These are phyloP conservation scores for Turritopsis dohrnii DNA, from an alignment of 30 jellyfish, hydroid and myxozoan genomes.

Conservation along the genomic window DNA sequence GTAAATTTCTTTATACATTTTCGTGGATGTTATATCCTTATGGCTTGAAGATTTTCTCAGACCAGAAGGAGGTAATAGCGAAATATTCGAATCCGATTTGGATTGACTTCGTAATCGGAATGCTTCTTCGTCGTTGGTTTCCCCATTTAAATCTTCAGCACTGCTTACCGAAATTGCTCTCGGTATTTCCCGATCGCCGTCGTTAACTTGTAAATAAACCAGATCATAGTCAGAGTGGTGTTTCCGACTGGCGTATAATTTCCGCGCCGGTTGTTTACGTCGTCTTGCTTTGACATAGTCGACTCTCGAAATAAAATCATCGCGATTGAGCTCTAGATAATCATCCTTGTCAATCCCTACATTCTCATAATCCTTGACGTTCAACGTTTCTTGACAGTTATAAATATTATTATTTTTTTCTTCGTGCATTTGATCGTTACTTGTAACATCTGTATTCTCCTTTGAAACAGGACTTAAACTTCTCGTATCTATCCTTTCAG, in stretches of 20 bases:
- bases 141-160: not conserved
- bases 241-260: not conserved
- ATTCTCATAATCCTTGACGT: not conserved
- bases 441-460: not conserved
- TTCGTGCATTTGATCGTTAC: not conserved
- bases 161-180: not conserved
- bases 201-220: slow-evolving; percentile 9
- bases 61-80: not conserved
- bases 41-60: not conserved
- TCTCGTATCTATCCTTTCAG: not conserved
- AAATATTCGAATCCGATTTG: slow-evolving; percentile 5
- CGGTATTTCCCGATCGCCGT: slow-evolving; percentile 12
- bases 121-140: not conserved
- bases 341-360: not conserved
- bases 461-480: not conserved
- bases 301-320: not conserved
- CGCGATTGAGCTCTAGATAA: not conserved
- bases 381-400: not conserved
- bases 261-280: not conserved
- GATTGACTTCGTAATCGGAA: slow-evolving; percentile 1
- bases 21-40: slow-evolving; percentile 65
- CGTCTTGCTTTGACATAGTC: slow-evolving; percentile 6
- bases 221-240: slow-evolving; percentile 20
- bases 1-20: slow-evolving; percentile 60
- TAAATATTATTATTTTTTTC: not conserved